Base-by-base conservation (phyloP, 2,888 invertebrate genomes). In the Folsomia manolachei region DNA sequence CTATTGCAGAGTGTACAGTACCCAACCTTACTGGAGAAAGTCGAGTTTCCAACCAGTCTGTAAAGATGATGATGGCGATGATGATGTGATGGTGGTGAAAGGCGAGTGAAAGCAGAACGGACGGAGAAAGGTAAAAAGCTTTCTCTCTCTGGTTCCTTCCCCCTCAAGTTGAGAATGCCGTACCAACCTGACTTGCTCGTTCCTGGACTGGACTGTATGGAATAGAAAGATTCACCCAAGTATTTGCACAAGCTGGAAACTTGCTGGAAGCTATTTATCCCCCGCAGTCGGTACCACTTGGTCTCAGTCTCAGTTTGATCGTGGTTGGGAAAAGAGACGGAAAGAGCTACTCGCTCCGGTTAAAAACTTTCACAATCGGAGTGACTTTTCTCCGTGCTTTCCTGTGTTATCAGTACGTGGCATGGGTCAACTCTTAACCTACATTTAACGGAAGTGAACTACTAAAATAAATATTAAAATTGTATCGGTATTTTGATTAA, bases 201-300 rank as follows among this genome's bases (percentile, higher is more conserved):
- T 7, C 56, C 18, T 56, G 19, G 19, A 56, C 7, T 56, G 51
- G n/a, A 39, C 39, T 39, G 4, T 4, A 56, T 14, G 7, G 56
- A 56, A 14, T 56, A 14, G 56, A 14, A 56, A 19, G 56, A 56
- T 56, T 21, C 56, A 19, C n/a, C n/a, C n/a, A n/a, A 56, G 11
- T 56, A 56, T 56, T 56, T 56, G 56, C 56, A 56, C 56, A 56
- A 56, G 7, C 56, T 56, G 7, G 56, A n/a, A n/a, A n/a, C n/a
- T n/a, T n/a, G 56, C 56, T 56, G 11, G 39, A n/a, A n/a, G 39
- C 39, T 39, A 39, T 14, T 39, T 14, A 9, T 39, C 14, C 39
- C 14, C 39, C 39, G 4, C 39, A 9, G 7, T 39, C 39, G 39
- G 39, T 14, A 39, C 21, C 56, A 56, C 56, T 21, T 21, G 4